Percentiles rank a stretch among this genome's conserved stretches.
Evolutionary conservation across 2,113 vertebrate genomes (phyloP).

Genomic region (Cygnus atratus): DNA sequence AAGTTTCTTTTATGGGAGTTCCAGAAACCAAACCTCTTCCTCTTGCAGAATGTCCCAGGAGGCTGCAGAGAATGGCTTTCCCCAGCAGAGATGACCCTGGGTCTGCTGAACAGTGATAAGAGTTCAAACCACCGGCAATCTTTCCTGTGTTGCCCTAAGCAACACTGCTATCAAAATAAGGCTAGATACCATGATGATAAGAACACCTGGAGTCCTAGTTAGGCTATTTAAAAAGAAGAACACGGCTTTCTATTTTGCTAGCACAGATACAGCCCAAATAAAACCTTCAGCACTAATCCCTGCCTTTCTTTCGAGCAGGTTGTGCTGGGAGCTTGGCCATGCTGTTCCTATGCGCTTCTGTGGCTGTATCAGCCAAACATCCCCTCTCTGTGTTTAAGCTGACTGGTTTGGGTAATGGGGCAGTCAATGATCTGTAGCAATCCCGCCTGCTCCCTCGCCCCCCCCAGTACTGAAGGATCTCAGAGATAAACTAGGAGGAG

Average conservation of each 20-base stretch:
- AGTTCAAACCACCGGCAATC: background rate
- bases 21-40: constrained; percentile 10
- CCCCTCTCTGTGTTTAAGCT: background rate
- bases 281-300: background rate
- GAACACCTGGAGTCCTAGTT: background rate
- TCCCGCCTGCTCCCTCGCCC: background rate
- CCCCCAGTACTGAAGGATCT: background rate
- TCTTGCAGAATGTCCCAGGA: background rate
- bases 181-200: background rate
- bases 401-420: background rate
- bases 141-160: constrained; percentile 16
- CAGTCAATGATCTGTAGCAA: background rate
- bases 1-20: constrained; percentile 29
- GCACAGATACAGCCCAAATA: background rate
- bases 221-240: background rate
- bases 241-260: background rate
- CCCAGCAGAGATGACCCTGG: background rate
- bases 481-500: background rate
- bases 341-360: background rate
- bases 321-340: background rate
- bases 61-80: background rate
- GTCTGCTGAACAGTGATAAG: background rate
- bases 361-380: fast-evolving
- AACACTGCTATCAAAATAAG: background rate
- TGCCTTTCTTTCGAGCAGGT: background rate